Base-by-base conservation (phyloP, 2,797 vertebrate genomes). In the Crypturellus tataupa region DNA sequence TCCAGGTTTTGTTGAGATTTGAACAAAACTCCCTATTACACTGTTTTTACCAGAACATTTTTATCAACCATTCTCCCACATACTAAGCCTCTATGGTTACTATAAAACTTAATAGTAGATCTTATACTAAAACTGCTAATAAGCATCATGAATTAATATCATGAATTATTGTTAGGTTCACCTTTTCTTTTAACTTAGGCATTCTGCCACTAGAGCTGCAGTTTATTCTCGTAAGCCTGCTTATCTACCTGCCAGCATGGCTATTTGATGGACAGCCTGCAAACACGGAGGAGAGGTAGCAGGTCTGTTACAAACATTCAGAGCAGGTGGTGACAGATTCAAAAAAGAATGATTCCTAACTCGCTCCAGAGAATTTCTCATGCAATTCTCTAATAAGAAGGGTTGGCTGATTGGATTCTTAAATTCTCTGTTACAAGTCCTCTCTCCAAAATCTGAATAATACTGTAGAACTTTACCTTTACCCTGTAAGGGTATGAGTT, bases 61-160 rank as follows among this genome's bases (percentile, higher is more conserved):
- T n/a, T 56, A 55, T 23, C 59, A 79, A 80, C 68, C 17, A 14
- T 49, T 73, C 83, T 40, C 29, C 47, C 29, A 21, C 53, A 42
- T 46, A 80, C 33, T 27, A n/a, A 76, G 44, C 0, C 0, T 39
- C 33, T n/a, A 27, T 6, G 19, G 25, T 1, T 59, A 62, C 9
- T 17, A 56, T 67, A 19, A n/a, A 70, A 4, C 8, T 79, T 68
- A 12, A 16, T 15, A 19, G 46, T 2, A 4, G 14, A n/a, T 70
- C 73, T 53, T 15, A 31, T 12, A 9, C 7, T 46, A 44, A 10
- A 62, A 10, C 10, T 33, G 12, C 46, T 20, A 21, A 25, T 63
- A 29, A 46, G 37, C 18, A 31, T 37, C 58, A 25, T 1, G 2
- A n/a, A 69, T 31, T 55, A 55, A 10, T 20, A 56, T n/a, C 55